Evolutionary conservation across 2,113 vertebrate species (phyloP).

Genomic region (Saguinus imperator): DNA sequence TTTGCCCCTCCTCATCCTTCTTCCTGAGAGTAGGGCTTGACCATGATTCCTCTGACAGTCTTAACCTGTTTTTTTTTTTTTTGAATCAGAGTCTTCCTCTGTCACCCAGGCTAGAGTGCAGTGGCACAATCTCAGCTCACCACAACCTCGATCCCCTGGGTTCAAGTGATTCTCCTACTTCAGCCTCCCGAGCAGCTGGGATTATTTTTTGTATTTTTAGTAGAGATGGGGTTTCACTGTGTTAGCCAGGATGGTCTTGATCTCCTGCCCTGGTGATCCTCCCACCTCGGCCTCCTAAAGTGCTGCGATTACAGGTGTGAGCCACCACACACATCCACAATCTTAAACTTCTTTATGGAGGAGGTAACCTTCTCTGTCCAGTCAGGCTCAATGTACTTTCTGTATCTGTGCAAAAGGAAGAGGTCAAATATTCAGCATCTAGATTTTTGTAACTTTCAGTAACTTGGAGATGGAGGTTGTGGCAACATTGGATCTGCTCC

Average conservation of each 20-base stretch:
- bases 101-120: too few species aligned
- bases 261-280: too few species aligned
- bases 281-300: too few species aligned
- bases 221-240: too few species aligned
- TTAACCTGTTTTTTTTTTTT: background rate
- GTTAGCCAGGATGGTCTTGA: too few species aligned
- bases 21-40: background rate
- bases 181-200: too few species aligned
- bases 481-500: background rate
- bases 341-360: background rate
- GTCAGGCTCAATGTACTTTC: background rate
- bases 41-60: background rate
- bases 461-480: background rate
- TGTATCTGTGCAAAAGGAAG: background rate
- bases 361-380: background rate
- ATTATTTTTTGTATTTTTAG: too few species aligned
- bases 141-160: too few species aligned
- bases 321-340: background rate
- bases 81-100: too few species aligned
- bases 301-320: too few species aligned
- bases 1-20: background rate
- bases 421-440: background rate
- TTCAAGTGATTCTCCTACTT: too few species aligned
- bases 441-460: background rate
- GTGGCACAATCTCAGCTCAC: too few species aligned